A percentile compares a stretch with the other conserved stretches of the same genome.
These are phyloP conservation scores for Hydroisotoma schaefferi DNA, from an alignment of 2,888 invertebrate species.

Conservation along the genomic window DNA sequence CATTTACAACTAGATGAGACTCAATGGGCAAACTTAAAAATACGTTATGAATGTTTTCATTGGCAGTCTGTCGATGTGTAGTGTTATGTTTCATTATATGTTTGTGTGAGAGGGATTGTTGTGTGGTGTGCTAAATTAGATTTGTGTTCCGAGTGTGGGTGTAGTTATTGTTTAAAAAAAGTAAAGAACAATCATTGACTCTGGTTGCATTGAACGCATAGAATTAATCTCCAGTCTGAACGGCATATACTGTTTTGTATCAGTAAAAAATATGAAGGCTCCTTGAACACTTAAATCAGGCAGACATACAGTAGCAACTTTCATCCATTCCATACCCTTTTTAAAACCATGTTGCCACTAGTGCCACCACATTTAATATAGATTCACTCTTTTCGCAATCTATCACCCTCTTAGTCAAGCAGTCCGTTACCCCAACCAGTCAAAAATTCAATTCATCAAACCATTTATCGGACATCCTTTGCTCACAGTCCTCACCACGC, in stretches of 20 bases:
- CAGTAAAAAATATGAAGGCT: conserved; percentile 1
- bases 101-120: no score
- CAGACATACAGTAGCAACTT: no score
- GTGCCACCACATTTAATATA: no score
- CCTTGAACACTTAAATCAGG: conserved; percentile 4
- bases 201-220: conserved; percentile 25
- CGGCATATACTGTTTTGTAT: conserved; percentile 18
- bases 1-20: conserved; percentile 8
- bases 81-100: not conserved
- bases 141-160: not conserved
- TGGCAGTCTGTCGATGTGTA: not conserved
- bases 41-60: not conserved
- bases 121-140: no score
- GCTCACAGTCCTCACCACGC: not conserved
- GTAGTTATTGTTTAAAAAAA: no score
- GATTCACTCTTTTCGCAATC: no score
- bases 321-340: not conserved
- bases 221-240: conserved; percentile 20
- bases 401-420: no score
- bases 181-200: conserved; percentile 39
- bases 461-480: no score
- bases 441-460: not conserved
- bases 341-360: no score
- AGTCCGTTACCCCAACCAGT: conserved; percentile 5
- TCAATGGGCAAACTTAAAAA: not conserved